Base-by-base conservation (phyloP, 2,797 vertebrate genomes). In the Alectoris magna region DNA sequence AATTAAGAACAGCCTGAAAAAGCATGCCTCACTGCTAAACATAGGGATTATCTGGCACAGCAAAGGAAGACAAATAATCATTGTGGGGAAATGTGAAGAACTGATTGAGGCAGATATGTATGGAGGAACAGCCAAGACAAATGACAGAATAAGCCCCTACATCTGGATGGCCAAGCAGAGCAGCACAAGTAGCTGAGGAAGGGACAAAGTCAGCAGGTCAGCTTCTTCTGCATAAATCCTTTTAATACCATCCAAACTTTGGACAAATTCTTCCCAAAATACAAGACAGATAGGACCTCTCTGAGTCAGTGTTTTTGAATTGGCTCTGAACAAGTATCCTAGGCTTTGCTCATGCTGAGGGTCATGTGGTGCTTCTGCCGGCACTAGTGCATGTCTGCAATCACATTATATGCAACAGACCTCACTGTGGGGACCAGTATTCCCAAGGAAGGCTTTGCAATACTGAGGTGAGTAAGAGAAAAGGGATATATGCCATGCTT, bases 1-100 rank as follows among this genome's bases (percentile, higher is more conserved):
- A 90, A 96, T 96, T 94, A 92, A 48, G 64, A 91, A 58, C 55
- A 74, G 73, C 22, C 53, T 49, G 34, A 58, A 86, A 81, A n/a
- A 86, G 44, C 82, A 86, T 78, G 78, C 23, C 31, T 95, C 73
- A 55, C 60, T 78, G 68, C 64, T 91, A 82, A 94, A 79, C 34
- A 66, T 62, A 22, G 18, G 18, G 27, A 91, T 86, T 84, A 76
- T 74, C 56, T 60, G 55, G 38, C 64, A 31, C 8, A 70, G 38
- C 43, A 76, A 75, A 92, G 70, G 75, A 19, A n/a, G 16, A 56
- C 43, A 78, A 91, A 74, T 46, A 85, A 64, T 68, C 18, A 82
- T 94, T 29, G 63, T 31, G 43, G 43, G 55, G 17, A 70, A 89
- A 75, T 41, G 72, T 81, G 68, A 86, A 91, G 26, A 53, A 81